Conservation (phyloP, 2,888 invertebrate genomes). For the Stenichneumon culpator region DNA sequence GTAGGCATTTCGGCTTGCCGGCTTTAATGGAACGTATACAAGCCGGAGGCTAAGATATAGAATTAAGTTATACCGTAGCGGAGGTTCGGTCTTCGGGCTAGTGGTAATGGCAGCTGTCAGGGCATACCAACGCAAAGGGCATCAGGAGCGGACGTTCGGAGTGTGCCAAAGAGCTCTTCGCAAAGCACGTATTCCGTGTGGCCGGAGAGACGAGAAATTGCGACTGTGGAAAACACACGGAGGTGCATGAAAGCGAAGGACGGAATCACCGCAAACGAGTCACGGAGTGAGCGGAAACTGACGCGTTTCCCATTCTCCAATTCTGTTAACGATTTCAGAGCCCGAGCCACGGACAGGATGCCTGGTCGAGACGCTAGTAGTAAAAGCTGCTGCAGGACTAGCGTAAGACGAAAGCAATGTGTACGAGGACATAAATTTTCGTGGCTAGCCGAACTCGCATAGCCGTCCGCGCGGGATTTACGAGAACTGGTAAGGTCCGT, state of each 20-base stretch:
- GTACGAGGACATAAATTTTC: slow-evolving; percentile 63
- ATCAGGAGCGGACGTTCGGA: background rate
- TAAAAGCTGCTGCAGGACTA: slow-evolving; percentile 4
- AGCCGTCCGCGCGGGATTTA: slow-evolving; percentile 61
- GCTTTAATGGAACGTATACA: slow-evolving; percentile 47
- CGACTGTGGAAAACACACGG: slow-evolving; percentile 16
- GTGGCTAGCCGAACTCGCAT: slow-evolving; percentile 39
- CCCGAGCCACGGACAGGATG: slow-evolving; percentile 13
- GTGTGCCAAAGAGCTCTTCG: slow-evolving; percentile 17
- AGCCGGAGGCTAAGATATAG: slow-evolving; percentile 37
- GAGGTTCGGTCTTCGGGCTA: background rate
- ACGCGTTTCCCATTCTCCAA: slow-evolving; percentile 45
- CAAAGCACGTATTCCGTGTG: slow-evolving; percentile 10
- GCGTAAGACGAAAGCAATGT: slow-evolving; percentile 24
- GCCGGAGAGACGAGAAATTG: background rate
- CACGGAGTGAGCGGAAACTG: slow-evolving; percentile 42
- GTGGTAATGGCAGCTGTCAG: slow-evolving; percentile 22
- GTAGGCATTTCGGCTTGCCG: slow-evolving; percentile 33
- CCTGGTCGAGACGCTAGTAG: background rate
- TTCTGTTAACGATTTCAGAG: slow-evolving; percentile 52
- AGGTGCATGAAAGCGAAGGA: slow-evolving; percentile 16
- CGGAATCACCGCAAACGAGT: slow-evolving; percentile 52
- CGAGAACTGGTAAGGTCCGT: slow-evolving; percentile 50
- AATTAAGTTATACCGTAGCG: slow-evolving; percentile 29
- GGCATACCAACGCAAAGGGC: slow-evolving; percentile 8